Evolutionary conservation across 1,140 invertebrate genomes (phyloP), one percentile per base, ranked within the genome.

Genomic region (Pentalonia nigronervosa): DNA sequence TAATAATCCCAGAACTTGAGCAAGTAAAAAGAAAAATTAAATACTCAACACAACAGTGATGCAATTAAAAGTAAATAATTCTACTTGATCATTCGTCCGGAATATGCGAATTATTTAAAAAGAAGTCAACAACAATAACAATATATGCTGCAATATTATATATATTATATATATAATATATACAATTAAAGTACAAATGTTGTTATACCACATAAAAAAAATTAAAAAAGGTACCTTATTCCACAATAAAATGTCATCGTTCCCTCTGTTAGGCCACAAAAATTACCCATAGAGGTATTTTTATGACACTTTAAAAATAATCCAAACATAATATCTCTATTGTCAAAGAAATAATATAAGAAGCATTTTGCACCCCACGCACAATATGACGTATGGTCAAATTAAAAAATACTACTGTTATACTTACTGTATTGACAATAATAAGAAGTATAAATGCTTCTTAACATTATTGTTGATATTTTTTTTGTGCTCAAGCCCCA

Each of bases 401-500:
- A 89, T 89, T 89, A 89, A 56, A 89, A 87, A 34, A 89, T 53
- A 21, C 48, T 89, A 53, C 88, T n/a, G 86, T 76, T 76, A 25
- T 84, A 81, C 21, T 41, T 41, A 87, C 2, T 36, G 1, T 89
- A 23, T 53, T 89, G n/a, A 89, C n/a, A 89, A 89, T 89, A 89
- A 89, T 89, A 89, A 89, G 20, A 56, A 89, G 9, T 41, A 34
- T 50, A 89, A 89, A 89, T 41, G 14, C 67, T 76, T 86, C 81
- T 56, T 53, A 3, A 25, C 53, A 41, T 84, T 92, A 92, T 92
- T 92, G 56, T 53, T 84, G 86, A 56, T 47, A 56, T 92, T 84
- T n/a, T n/a, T 86, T 83, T 53, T 47, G 91, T 93, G 91, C 48
- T 83, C 91, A 93, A 84, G 25, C 91, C 91, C 91, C 91, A 93